Evolutionary conservation across 2,797 vertebrate species (phyloP).

Genomic region (Gymnopithys bicolor): DNA sequence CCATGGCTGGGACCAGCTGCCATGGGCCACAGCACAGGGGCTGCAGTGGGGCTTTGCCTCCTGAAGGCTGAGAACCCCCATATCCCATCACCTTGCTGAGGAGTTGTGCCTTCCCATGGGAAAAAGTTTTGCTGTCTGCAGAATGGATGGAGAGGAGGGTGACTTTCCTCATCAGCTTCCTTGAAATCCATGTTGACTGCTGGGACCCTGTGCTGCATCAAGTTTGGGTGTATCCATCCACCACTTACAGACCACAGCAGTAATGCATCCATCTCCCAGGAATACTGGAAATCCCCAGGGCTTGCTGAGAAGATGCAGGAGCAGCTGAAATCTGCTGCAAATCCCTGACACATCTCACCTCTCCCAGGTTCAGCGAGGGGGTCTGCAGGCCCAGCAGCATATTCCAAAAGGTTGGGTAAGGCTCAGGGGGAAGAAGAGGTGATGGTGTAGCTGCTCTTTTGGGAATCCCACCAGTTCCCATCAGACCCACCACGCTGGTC

Average conservation of each 20-base stretch:
- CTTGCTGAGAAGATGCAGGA: neutral
- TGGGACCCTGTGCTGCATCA: neutral
- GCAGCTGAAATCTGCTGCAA: neutral
- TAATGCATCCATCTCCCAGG: neutral
- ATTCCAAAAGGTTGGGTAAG: neutral
- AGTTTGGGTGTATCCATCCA: neutral
- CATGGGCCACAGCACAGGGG: neutral
- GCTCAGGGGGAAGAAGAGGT: neutral
- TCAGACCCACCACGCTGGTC: neutral
- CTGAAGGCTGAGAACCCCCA: rapidly evolving
- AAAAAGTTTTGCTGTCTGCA: neutral
- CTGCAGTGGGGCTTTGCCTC: neutral
- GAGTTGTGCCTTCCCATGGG: neutral
- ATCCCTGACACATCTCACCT: neutral
- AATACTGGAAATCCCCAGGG: neutral
- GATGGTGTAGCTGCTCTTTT: neutral
- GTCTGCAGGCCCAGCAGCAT: rapidly evolving
- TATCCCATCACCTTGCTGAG: rapidly evolving
- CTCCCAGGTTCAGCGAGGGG: rapidly evolving
- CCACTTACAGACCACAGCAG: neutral
- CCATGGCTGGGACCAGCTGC: neutral
- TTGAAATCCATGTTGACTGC: neutral
- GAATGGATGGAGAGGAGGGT: neutral
- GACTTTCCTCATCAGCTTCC: neutral
- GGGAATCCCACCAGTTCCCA: neutral